Evolutionary conservation across 2,888 invertebrate species (phyloP).

Genomic region (Ophioninae sp.): DNA sequence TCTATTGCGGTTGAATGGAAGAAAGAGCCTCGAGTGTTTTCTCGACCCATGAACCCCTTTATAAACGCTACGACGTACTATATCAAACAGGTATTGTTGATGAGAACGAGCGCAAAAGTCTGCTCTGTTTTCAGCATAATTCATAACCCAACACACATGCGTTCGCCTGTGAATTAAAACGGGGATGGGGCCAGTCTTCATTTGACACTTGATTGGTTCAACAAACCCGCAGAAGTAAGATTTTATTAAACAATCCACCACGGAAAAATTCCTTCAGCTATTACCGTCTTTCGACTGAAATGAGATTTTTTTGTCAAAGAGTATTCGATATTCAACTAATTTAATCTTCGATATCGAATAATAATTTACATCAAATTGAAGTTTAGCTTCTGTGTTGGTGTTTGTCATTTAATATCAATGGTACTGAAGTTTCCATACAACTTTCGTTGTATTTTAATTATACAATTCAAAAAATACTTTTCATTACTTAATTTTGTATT

Average conservation of each 20-base stretch:
- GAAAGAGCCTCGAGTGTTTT: slow-evolving; percentile 59
- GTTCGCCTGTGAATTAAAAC: not conserved
- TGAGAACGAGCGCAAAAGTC: slow-evolving; percentile 39
- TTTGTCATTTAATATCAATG: too few species aligned
- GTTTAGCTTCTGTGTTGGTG: too few species aligned
- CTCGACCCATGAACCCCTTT: slow-evolving; percentile 60
- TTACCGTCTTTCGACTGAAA: not conserved
- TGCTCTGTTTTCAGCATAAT: slow-evolving; percentile 23
- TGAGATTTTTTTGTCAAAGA: not conserved
- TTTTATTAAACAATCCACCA: not conserved
- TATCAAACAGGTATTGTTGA: slow-evolving; percentile 51
- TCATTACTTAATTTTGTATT: too few species aligned
- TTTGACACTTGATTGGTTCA: not conserved
- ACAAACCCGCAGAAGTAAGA: not conserved
- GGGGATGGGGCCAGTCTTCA: not conserved
- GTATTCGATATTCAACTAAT: not conserved
- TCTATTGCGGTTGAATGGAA: slow-evolving; percentile 45
- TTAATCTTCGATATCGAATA: too few species aligned
- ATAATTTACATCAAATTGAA: too few species aligned
- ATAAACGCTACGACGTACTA: slow-evolving; percentile 24
- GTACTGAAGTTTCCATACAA: too few species aligned
- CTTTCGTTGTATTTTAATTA: too few species aligned
- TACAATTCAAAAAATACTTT: too few species aligned
- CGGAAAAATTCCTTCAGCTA: not conserved
- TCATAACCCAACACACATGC: not conserved